Percentiles rank a stretch among this genome's conserved stretches.
Conservation (phyloP, 2,113 vertebrate species). For the Diadophis punctatus region DNA sequence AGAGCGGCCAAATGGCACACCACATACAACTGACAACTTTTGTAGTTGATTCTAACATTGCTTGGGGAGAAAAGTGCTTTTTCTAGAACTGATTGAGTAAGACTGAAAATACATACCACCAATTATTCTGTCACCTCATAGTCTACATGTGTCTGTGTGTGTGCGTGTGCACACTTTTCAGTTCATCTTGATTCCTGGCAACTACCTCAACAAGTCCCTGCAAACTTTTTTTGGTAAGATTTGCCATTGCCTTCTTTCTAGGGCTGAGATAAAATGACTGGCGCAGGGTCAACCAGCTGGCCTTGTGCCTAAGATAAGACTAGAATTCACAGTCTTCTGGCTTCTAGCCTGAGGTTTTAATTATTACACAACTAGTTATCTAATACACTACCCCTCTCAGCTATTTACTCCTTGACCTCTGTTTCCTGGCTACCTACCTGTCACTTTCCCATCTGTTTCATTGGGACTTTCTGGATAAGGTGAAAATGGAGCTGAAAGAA, state of each 20-base stretch:
- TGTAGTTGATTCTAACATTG: background rate
- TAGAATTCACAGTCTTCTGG: background rate
- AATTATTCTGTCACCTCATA: background rate
- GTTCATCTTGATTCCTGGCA: background rate
- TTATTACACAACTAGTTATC: background rate
- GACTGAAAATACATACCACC: background rate
- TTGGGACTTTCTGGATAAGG: background rate
- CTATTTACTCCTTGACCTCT: background rate
- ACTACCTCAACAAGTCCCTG: background rate
- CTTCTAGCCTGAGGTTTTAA: background rate
- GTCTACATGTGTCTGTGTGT: background rate
- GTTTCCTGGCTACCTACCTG: background rate
- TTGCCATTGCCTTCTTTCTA: background rate
- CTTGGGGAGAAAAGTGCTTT: background rate
- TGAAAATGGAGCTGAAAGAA: background rate
- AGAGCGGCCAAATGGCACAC: background rate
- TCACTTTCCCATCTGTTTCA: background rate
- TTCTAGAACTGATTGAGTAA: background rate
- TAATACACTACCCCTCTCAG: background rate
- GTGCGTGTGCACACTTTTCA: background rate
- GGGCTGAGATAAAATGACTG: background rate
- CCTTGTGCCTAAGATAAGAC: background rate
- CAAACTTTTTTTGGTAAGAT: background rate
- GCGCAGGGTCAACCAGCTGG: background rate
- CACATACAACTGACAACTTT: background rate